Evolutionary conservation across 1,140 invertebrate species (phyloP).

Genomic region (Macrobrachium nipponense): DNA sequence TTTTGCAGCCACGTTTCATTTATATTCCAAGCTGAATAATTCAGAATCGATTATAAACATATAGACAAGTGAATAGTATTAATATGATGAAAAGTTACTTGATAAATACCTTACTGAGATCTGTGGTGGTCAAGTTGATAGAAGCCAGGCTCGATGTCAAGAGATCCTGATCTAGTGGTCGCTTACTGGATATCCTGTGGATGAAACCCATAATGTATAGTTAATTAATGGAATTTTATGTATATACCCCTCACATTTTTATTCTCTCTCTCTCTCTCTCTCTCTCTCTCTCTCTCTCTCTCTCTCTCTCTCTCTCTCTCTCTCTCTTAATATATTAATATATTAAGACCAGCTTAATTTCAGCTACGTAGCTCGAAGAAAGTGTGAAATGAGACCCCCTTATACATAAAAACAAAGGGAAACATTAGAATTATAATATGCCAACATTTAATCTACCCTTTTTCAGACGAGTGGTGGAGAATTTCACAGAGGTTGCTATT

Average conservation of each 20-base stretch:
- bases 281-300: background rate
- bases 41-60: background rate
- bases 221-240: background rate
- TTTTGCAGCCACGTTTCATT: too few relatives aligned
- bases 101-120: conserved; percentile 4
- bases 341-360: too few relatives aligned
- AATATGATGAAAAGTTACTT: background rate
- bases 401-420: too few relatives aligned
- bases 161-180: conserved; percentile 5
- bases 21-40: too few relatives aligned
- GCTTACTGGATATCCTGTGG: background rate
- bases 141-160: background rate
- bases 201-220: background rate
- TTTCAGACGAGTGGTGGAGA: too few relatives aligned
- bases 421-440: too few relatives aligned
- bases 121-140: background rate
- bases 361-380: too few relatives aligned
- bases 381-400: too few relatives aligned
- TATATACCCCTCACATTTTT: background rate
- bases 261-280: background rate
- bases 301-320: conserved; percentile 3
- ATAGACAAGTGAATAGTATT: background rate
- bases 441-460: too few relatives aligned
- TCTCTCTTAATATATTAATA: too few relatives aligned
- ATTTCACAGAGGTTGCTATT: too few relatives aligned